Percentiles rank a stretch among this genome's conserved stretches.
Evolutionary conservation across 2,113 vertebrate species (phyloP).

Genomic region (Eclectus roratus): DNA sequence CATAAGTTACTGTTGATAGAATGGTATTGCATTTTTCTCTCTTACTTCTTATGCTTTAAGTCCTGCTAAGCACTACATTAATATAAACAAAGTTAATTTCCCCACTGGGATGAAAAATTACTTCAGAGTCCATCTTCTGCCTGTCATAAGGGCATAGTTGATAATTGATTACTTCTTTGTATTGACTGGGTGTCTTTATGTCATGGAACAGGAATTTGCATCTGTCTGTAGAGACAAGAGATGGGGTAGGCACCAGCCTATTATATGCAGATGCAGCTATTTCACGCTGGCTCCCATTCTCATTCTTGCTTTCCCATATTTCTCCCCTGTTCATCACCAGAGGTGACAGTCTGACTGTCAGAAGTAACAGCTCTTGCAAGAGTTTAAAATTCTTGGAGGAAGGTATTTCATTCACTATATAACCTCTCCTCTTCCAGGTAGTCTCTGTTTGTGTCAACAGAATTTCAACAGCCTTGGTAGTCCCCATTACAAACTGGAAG

Average conservation of each 20-base stretch:
- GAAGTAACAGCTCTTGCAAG: background rate
- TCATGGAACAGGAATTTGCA: background rate
- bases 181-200: background rate
- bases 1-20: background rate
- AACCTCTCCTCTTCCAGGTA: background rate
- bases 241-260: background rate
- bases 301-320: background rate
- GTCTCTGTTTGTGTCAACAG: background rate
- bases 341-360: background rate
- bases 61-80: background rate
- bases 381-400: background rate
- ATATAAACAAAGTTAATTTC: background rate
- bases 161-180: background rate
- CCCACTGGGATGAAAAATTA: background rate
- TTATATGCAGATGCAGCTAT: background rate
- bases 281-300: background rate
- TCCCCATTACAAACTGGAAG: background rate
- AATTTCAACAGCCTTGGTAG: background rate
- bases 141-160: background rate
- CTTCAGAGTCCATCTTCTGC: background rate
- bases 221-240: background rate
- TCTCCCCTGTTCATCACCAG: background rate
- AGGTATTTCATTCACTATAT: background rate
- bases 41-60: background rate
- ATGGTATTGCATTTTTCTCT: background rate